A percentile compares a stretch with the other conserved stretches of the same genome.
Evolutionary conservation across 2,888 invertebrate species (phyloP).

Genomic region (Rhodophaea formosa): DNA sequence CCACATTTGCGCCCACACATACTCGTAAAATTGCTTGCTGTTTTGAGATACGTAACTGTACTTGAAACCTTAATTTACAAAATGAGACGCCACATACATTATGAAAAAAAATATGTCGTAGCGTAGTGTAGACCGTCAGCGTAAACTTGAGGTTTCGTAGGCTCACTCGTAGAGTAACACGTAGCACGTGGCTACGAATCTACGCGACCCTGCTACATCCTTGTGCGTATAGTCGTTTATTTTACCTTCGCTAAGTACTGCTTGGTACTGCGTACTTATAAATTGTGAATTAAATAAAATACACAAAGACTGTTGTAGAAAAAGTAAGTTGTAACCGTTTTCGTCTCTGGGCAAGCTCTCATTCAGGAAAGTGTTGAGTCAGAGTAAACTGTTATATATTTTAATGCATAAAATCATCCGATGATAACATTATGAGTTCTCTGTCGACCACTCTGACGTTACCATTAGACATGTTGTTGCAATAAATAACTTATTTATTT

Average conservation of each 20-base stretch:
- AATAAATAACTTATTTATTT: neutral
- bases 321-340: neutral
- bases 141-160: too few species aligned
- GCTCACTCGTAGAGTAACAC: too few species aligned
- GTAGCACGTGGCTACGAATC: too few species aligned
- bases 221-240: too few species aligned
- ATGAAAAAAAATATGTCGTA: too few species aligned
- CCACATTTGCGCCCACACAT: neutral
- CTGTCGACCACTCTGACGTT: neutral
- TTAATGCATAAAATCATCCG: neutral
- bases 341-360: neutral
- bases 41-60: too few species aligned
- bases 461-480: neutral
- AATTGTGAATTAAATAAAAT: too few species aligned
- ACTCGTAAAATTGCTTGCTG: neutral
- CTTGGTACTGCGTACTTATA: too few species aligned
- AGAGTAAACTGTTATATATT: neutral
- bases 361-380: neutral
- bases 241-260: too few species aligned
- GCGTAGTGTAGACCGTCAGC: too few species aligned
- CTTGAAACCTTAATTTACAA: neutral
- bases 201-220: too few species aligned
- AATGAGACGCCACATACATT: neutral
- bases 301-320: too few species aligned
- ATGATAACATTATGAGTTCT: conserved; percentile 4